Percentiles rank a stretch among this genome's conserved stretches.
These are phyloP conservation scores for Leuciscus waleckii DNA, from an alignment of 2,797 vertebrate genomes.

Conservation along the genomic window DNA sequence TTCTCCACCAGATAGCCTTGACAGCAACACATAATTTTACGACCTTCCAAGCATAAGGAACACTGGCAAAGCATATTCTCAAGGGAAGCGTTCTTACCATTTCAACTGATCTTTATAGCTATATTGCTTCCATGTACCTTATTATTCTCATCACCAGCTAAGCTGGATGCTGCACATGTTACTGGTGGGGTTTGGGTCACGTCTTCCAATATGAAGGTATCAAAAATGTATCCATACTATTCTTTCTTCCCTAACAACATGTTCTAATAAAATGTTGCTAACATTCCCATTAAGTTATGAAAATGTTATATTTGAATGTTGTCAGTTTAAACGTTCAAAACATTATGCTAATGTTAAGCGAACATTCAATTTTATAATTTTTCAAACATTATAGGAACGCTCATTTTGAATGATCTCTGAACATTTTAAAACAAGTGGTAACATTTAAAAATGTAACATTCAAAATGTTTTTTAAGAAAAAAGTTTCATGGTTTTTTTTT, in stretches of 20 bases:
- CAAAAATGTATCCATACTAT: not conserved
- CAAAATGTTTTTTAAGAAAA: too few relatives aligned
- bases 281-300: not conserved
- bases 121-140: not conserved
- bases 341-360: not conserved
- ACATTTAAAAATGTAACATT: too few relatives aligned
- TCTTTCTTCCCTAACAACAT: not conserved
- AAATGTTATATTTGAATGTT: not conserved
- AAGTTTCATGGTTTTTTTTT: not conserved
- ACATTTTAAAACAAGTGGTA: too few relatives aligned
- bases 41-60: not conserved
- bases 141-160: slow-evolving; percentile 12
- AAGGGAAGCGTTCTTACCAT: not conserved
- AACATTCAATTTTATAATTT: not conserved
- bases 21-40: slow-evolving; percentile 31
- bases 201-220: not conserved
- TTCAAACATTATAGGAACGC: not conserved
- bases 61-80: not conserved
- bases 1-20: slow-evolving; percentile 31
- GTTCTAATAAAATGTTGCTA: not conserved
- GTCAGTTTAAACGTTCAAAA: not conserved
- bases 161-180: not conserved
- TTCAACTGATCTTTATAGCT: not conserved
- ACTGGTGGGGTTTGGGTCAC: not conserved
- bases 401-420: too few relatives aligned